phyloP scores from a whole-genome alignment of 92 coral and sea anemone genomes.

The Porites rus region DNA sequence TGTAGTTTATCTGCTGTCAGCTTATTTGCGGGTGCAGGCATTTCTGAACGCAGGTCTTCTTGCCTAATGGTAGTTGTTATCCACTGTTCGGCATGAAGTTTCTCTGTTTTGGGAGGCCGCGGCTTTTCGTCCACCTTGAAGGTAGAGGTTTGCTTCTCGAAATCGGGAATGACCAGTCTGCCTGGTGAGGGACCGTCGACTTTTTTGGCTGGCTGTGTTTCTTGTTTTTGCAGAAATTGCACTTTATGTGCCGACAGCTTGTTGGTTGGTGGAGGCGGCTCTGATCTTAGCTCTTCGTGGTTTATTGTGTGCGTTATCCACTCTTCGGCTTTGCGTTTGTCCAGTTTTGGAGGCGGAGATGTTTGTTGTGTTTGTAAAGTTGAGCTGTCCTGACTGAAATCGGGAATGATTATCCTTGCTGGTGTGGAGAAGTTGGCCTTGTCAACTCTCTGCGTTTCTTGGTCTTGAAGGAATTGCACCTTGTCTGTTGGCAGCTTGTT shows the following conservation, averaged over 20 bases:
- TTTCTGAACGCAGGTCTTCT: constrained; percentile 11
- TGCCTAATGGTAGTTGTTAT: not conserved
- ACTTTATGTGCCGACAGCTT: constrained; percentile 3
- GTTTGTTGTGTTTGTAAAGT: not conserved
- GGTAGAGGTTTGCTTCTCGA: not conserved
- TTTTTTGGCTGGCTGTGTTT: not conserved
- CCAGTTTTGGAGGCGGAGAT: not conserved
- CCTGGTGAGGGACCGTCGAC: not conserved
- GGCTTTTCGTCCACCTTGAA: not conserved
- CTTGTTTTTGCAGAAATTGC: constrained; percentile 1
- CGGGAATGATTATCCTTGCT: not conserved
- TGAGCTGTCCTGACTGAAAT: not conserved
- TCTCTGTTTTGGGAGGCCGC: constrained; percentile 6
- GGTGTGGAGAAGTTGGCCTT: not conserved
- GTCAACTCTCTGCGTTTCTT: not conserved
- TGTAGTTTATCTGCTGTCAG: constrained; percentile 6
- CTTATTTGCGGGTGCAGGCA: not conserved
- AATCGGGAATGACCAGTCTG: constrained; percentile 8
- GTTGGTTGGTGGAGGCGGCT: not conserved
- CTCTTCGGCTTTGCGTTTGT: not conserved
- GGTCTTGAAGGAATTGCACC: not conserved
- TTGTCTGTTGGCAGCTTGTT: no score
- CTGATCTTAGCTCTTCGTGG: constrained; percentile 11
- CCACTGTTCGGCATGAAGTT: not conserved
- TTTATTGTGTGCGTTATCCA: not conserved